Conservation (phyloP, 2,888 invertebrate species). For the Atrina japonica region DNA sequence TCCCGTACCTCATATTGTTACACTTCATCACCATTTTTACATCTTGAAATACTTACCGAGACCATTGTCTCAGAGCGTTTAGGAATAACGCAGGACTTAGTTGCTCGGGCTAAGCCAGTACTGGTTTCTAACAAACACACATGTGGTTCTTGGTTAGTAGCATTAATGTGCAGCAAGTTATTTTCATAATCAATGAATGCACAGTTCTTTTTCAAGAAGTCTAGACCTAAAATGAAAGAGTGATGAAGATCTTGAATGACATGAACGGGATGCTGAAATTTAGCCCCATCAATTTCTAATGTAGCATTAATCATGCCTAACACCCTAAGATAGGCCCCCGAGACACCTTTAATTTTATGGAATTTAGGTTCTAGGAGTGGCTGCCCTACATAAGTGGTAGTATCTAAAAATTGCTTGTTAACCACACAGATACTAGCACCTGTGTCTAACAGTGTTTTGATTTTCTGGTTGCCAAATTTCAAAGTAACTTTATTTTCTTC, state of each 20-base stretch:
- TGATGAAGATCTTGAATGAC: slow-evolving; percentile 22
- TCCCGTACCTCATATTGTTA: too few relatives aligned
- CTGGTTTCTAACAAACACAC: slow-evolving; percentile 4
- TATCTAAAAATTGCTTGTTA: slow-evolving; percentile 5
- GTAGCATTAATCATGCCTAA: slow-evolving; percentile 17
- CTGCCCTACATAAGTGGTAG: slow-evolving; percentile 2
- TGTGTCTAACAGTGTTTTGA: slow-evolving; percentile 23
- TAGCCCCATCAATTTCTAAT: slow-evolving; percentile 6
- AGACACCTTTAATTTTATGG: slow-evolving; percentile 8
- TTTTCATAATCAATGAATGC: slow-evolving; percentile 16
- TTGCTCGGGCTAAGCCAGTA: slow-evolving; percentile 4
- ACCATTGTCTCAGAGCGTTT: too few relatives aligned
- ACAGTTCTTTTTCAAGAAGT: slow-evolving; percentile 20
- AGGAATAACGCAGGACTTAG: background rate
- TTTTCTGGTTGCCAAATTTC: background rate
- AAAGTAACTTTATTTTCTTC: slow-evolving; percentile 13
- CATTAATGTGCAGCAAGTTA: background rate
- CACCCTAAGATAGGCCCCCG: slow-evolving; percentile 16
- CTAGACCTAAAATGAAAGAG: slow-evolving; percentile 32
- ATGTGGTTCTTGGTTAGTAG: background rate
- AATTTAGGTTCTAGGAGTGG: background rate
- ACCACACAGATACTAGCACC: slow-evolving; percentile 20
- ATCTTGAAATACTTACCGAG: slow-evolving; percentile 1
- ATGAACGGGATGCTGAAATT: slow-evolving; percentile 17
- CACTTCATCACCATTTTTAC: slow-evolving; percentile 1